A percentile compares a stretch with the other conserved stretches of the same genome.
These are phyloP conservation scores for Yponomeuta evonymella DNA, from an alignment of 2,888 invertebrate species.

Conservation along the genomic window DNA sequence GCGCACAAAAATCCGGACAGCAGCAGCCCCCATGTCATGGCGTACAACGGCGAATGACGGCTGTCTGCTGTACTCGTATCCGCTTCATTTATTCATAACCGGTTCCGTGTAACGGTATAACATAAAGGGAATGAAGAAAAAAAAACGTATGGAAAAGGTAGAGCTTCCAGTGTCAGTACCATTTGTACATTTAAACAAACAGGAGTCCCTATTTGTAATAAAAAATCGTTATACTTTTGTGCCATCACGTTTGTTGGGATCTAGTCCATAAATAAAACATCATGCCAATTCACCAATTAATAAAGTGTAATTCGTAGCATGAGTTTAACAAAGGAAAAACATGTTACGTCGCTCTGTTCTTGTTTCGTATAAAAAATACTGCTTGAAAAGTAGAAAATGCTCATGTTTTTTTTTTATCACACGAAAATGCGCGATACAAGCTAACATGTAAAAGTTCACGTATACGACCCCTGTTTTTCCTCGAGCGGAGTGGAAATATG, in stretches of 20 bases:
- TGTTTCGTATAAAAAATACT: background rate
- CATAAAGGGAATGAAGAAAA: slow-evolving; percentile 18
- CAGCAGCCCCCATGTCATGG: slow-evolving; percentile 12
- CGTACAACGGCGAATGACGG: slow-evolving; percentile 14
- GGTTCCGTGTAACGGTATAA: slow-evolving; percentile 26
- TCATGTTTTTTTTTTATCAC: background rate
- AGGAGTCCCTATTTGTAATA: background rate
- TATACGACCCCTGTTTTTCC: slow-evolving; percentile 61
- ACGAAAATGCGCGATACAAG: slow-evolving; percentile 39
- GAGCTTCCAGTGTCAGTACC: slow-evolving; percentile 5
- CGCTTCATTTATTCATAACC: slow-evolving; percentile 30
- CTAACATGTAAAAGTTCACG: slow-evolving; percentile 67
- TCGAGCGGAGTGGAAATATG: slow-evolving; percentile 51
- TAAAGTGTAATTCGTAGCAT: too few relatives aligned
- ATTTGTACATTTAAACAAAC: background rate
- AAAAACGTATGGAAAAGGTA: slow-evolving; percentile 10
- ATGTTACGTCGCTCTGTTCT: too few relatives aligned
- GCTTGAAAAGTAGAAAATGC: background rate
- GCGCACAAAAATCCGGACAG: slow-evolving; percentile 12
- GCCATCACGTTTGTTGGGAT: background rate
- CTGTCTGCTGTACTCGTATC: slow-evolving; percentile 19
- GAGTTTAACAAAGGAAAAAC: too few relatives aligned
- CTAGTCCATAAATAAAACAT: background rate
- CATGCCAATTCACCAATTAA: too few relatives aligned
- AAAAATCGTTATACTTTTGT: background rate